Conservation (phyloP, 35 echinoderm and acorn worm genomes). For the Ptychodera flava region DNA sequence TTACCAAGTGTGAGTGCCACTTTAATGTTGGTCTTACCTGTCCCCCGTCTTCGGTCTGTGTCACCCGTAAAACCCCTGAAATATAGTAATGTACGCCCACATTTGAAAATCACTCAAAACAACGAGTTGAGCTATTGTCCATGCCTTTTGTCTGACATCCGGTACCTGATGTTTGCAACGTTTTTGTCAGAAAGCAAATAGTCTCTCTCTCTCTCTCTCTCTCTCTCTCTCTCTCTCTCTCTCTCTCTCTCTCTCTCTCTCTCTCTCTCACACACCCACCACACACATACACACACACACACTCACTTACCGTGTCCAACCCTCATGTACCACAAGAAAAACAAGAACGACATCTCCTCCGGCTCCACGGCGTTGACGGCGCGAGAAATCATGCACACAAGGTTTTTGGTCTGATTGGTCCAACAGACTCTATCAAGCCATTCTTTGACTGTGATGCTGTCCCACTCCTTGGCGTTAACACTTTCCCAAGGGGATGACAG, state of each 20-base stretch:
- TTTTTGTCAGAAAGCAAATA: too few relatives aligned
- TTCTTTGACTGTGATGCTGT: constrained; percentile 43
- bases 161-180: too few relatives aligned
- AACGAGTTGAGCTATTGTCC: too few relatives aligned
- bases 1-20: too few relatives aligned
- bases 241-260: too few relatives aligned
- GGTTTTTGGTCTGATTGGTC: constrained; percentile 21
- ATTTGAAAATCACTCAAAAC: too few relatives aligned
- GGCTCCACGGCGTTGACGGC: constrained; percentile 39
- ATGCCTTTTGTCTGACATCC: too few relatives aligned
- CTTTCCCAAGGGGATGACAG: constrained; percentile 39
- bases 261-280: too few relatives aligned
- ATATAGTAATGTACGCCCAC: too few relatives aligned
- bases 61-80: neutral
- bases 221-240: too few relatives aligned
- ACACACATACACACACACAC: too few relatives aligned
- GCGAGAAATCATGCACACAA: constrained; percentile 5
- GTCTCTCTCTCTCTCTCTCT: too few relatives aligned
- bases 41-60: neutral
- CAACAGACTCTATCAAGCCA: constrained; percentile 50
- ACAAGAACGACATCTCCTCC: constrained; percentile 47
- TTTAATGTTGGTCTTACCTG: neutral
- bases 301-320: constrained; percentile 50
- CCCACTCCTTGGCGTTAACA: constrained; percentile 46
- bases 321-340: constrained; percentile 59